Base-by-base conservation (phyloP, 1,140 invertebrate species). In the Colletes latitarsis region DNA sequence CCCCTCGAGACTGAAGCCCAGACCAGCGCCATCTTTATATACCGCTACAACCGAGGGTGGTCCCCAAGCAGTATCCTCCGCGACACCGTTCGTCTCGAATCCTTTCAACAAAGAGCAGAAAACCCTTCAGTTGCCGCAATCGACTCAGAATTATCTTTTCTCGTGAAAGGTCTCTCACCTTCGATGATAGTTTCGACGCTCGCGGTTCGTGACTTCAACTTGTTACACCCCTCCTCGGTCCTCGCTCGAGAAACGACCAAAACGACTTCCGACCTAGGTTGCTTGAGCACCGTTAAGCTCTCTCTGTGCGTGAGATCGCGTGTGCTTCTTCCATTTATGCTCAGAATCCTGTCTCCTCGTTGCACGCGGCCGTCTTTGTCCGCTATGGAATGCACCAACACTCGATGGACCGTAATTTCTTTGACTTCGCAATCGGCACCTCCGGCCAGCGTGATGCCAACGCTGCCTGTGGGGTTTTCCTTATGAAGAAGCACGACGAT, bases 1-100 rank as follows among this genome's bases (percentile, higher is more conserved):
- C 74, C 98, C 98, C 90, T 98, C 97, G 60, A 99, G 95, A 88
- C 97, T 98, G 91, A 99, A 98, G 62, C 98, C 98, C 58, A 98
- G 94, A 12, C 98, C 98, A 81, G 97, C 96, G 79, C 96, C 97
- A 86, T 98, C 98, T 90, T 98, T 98, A 19, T 95, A 94, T 83
- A 98, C 95, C 73, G 95, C 95, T 57, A 98, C 94, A 62, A 93
- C 88, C 64, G 94, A 92, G 21, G 91, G 85, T 14, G 92, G 92
- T 57, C 92, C 92, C 92, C 92, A 92, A 10, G 91, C 89, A 9
- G 83, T 92, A 63, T 88, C 79, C 39, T 89, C 90, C 39, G 82
- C 70, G 12, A 57, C 55, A 9, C 88, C 89, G 67, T 86, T 91
- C 67, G 82, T 85, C 83, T 92, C 91, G 79, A 88, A 88, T 72